Conservation (phyloP, 2,888 invertebrate species). For the Lasiommata megera region DNA sequence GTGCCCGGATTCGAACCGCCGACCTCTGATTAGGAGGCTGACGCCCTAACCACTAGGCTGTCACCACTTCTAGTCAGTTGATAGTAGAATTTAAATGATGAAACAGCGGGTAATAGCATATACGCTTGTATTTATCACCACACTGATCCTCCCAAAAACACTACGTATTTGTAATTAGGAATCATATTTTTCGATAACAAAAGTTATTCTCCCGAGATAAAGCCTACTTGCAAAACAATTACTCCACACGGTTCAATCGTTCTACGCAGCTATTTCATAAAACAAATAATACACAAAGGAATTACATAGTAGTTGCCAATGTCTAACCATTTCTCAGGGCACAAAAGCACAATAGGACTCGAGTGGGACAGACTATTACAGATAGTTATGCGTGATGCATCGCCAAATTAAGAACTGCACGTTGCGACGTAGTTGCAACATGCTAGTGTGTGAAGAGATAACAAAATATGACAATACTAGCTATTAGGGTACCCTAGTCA, state of each 20-base stretch:
- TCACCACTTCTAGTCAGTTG: no score
- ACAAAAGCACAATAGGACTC: slow-evolving; percentile 22
- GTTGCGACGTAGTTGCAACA: slow-evolving; percentile 16
- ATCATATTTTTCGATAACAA: no score
- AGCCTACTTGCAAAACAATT: no score
- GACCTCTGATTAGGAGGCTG: no score
- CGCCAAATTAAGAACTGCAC: slow-evolving; percentile 19
- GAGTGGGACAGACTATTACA: slow-evolving; percentile 15
- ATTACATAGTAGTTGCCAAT: slow-evolving; percentile 12
- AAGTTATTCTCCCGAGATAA: no score
- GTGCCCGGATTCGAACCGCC: no score
- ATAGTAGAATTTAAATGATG: no score
- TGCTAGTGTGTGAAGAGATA: slow-evolving; percentile 2
- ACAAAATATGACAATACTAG: not conserved
- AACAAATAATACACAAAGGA: slow-evolving; percentile 11
- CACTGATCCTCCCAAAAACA: no score
- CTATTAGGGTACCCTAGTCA: not conserved
- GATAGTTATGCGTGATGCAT: slow-evolving; percentile 16
- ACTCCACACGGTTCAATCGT: not conserved
- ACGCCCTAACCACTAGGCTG: no score
- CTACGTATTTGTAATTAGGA: no score
- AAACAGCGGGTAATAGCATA: no score
- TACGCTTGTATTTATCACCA: no score
- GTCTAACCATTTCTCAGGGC: slow-evolving; percentile 7
- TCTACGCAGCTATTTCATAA: not conserved